Evolutionary conservation across 2,888 invertebrate species (phyloP), one percentile per base, ranked within the genome.

Genomic region (Calameuta filiformis): DNA sequence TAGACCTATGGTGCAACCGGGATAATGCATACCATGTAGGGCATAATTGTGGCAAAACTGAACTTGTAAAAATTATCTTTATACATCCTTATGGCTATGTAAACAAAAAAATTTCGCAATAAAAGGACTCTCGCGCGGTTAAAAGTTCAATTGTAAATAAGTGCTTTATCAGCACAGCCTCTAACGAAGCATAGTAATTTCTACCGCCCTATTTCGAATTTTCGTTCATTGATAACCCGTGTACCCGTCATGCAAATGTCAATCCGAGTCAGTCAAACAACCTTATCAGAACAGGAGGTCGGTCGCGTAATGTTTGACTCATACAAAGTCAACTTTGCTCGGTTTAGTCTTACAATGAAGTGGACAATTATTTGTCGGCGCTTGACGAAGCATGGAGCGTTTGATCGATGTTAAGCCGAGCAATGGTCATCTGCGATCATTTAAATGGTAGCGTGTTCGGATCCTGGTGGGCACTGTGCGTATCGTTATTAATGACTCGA

Each of bases 401-500:
- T 75, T 84, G 84, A 84, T 84, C 81, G 84, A 84, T 84, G 69
- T 75, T 76, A 73, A 76, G 77, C 23, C n/a, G 78, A 78, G 73
- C 40, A 78, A 75, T 75, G 78, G 75, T 78, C 75, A 77, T 79
- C 76, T 74, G 71, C 73, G 71, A 81, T 79, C 82, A 79, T 83
- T 84, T 81, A 80, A 83, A 83, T 83, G 80, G 79, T 81, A 83
- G 81, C 79, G 77, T 76, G 81, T 77, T 80, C 76, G 78, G 79
- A 81, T 82, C 78, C 78, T 77, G 75, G 76, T 75, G 77, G 77
- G 79, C 78, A 79, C 75, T 75, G 40, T 33, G 69, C 75, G 69
- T 71, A 78, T 81, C 79, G 81, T 84, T 84, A 84, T 83, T 83
- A 84, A 83, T 83, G 82, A 79, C 74, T 12, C 73, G 75, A 78